A percentile compares a stretch with the other conserved stretches of the same genome.
Conservation (phyloP, 2,888 invertebrate species). For the Acronicta alni region DNA sequence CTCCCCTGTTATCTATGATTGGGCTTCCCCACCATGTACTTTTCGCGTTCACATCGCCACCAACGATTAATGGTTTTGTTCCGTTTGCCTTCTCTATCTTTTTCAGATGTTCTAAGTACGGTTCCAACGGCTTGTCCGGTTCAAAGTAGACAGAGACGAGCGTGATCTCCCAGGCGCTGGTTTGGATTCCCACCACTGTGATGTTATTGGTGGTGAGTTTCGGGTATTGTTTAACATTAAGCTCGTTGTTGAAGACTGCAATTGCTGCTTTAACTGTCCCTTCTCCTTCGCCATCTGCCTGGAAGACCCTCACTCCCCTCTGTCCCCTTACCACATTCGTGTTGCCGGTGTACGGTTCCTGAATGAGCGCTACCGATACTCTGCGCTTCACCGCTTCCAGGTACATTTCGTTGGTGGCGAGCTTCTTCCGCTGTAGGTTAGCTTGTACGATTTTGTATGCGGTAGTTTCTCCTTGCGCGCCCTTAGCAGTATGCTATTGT, state of each 20-base stretch:
- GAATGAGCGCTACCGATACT: too few species aligned
- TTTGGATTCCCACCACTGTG: slow-evolving; percentile 8
- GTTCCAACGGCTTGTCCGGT: background rate
- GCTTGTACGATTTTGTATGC: too few species aligned
- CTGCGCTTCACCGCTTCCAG: too few species aligned
- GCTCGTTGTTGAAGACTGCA: slow-evolving; percentile 14
- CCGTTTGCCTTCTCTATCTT: background rate
- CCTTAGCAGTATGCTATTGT: background rate
- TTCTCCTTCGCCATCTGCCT: too few species aligned
- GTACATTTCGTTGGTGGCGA: too few species aligned
- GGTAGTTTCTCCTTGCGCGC: background rate
- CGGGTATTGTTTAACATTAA: slow-evolving; percentile 15
- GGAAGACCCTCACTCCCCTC: too few species aligned
- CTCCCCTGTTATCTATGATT: background rate
- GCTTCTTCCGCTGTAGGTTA: too few species aligned
- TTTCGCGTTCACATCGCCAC: background rate
- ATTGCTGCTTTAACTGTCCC: slow-evolving; percentile 21
- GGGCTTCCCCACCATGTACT: background rate
- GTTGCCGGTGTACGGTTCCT: too few species aligned
- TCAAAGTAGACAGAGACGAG: background rate
- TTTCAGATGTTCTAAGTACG: background rate
- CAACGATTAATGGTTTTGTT: background rate
- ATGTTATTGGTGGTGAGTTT: slow-evolving; percentile 33
- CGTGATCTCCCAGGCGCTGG: background rate
- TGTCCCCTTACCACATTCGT: too few species aligned